Base-by-base conservation (phyloP, 1,140 invertebrate species). In the Hypothenemus hampei region DNA sequence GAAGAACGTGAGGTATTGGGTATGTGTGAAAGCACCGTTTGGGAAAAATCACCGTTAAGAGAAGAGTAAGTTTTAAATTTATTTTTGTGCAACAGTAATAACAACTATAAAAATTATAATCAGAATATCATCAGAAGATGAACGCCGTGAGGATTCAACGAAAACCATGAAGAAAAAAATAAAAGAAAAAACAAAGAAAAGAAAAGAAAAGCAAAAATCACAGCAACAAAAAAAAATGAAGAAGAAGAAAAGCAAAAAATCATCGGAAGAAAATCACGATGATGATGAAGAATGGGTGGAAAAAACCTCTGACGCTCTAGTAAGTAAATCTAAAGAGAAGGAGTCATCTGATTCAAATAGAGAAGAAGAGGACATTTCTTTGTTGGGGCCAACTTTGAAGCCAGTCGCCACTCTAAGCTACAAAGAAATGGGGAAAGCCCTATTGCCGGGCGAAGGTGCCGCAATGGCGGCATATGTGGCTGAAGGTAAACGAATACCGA, bases 391-490 rank as follows among this genome's bases (percentile, higher is more conserved):
- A 4, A 69, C 80, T 13, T 77, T 83, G 18, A 86, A 88, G 61
- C 75, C 82, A 19, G 81, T 85, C 21, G 81, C 85, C 2, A 81
- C 84, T 15, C 69, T 90, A 0, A 85, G 84, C 20, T 79, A 81
- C 37, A 87, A 87, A 73, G 87, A 90, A 65, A 88, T 89, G 75
- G 92, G 92, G 6, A 91, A 90, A 70, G 93, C 93, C 46, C 72
- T 97, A 59, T 70, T 97, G 24, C 93, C 93, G 1, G 94, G 94
- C 61, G 94, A 97, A 81, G 94, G 93, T 72, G 92, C 91, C 19
- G 95, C 94, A 0, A 98, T 98, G 94, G 95, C 95, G 33, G 92
- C 95, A 5, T 99, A 91, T 71, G 95, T 99, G 7, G 93, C 95
- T 0, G 96, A 99, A 73, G 97, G 97, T 3, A 99, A 99, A 74